A percentile compares a stretch with the other conserved stretches of the same genome.
Evolutionary conservation across 2,888 invertebrate species (phyloP).

Genomic region (Willowsia nigromaculata): DNA sequence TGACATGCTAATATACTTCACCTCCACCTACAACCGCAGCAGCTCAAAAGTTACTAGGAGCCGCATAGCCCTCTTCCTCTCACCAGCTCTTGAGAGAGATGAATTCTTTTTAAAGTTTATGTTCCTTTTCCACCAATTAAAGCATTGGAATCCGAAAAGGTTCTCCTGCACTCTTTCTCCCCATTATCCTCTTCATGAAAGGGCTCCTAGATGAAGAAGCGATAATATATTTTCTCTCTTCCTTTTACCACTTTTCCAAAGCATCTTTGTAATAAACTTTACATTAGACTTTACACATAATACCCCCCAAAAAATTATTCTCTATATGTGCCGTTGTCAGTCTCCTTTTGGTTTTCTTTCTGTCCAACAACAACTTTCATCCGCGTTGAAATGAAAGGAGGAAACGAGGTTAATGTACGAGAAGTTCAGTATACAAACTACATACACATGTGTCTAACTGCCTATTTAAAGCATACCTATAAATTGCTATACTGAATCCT

Average conservation of each 20-base stretch:
- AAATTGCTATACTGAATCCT: no score
- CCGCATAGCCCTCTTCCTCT: not conserved
- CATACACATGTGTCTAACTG: not conserved
- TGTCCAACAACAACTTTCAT: not conserved
- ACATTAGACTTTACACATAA: not conserved
- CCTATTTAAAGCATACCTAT: not conserved
- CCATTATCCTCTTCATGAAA: not conserved
- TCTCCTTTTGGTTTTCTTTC: not conserved
- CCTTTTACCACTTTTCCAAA: not conserved
- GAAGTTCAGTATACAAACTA: not conserved
- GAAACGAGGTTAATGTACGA: conserved; percentile 7
- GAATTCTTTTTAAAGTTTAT: conserved; percentile 18
- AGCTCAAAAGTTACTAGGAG: conserved; percentile 7
- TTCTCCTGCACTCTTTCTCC: not conserved
- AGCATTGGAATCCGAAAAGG: not conserved
- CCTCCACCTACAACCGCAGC: conserved; percentile 1
- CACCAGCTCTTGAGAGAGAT: not conserved
- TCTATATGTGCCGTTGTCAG: not conserved
- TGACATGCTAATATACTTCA: conserved; percentile 17
- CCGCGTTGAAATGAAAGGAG: not conserved
- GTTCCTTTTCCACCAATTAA: conserved; percentile 22
- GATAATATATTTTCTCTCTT: not conserved
- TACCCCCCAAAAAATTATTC: not conserved
- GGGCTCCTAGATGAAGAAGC: not conserved
- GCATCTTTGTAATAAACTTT: not conserved